phyloP scores from a whole-genome alignment of 2,113 vertebrate genomes.

The Brachypteracias leptosomus region DNA sequence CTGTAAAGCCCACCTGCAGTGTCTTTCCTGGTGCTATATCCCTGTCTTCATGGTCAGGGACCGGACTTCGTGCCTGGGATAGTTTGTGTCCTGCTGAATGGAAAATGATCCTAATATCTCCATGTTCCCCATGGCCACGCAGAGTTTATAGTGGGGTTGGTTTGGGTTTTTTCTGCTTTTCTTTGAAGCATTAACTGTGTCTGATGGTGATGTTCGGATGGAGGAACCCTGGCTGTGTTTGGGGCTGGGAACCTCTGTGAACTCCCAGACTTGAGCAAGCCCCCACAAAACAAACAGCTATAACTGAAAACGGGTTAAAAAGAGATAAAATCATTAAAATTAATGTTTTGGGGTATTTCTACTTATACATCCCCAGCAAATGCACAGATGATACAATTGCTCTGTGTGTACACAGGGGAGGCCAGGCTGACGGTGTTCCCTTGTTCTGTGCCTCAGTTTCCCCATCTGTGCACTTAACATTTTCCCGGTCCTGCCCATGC shows the following conservation, averaged over 20 bases:
- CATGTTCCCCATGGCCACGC: not conserved
- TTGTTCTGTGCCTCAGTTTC: constrained; percentile 12
- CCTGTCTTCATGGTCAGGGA: not conserved
- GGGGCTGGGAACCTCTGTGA: not conserved
- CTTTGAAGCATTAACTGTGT: not conserved
- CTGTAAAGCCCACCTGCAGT: not conserved
- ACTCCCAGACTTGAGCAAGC: not conserved
- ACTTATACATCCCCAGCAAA: not conserved
- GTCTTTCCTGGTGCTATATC: accelerated
- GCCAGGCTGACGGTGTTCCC: not conserved
- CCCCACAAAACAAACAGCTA: accelerated
- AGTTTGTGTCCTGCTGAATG: not conserved
- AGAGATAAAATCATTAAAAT: not conserved
- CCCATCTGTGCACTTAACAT: not conserved
- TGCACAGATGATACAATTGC: not conserved
- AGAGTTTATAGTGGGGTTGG: not conserved
- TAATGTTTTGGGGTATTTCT: not conserved
- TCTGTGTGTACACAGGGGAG: not conserved
- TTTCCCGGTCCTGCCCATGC: accelerated
- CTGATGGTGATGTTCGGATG: not conserved
- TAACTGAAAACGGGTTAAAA: not conserved
- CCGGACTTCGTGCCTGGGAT: not conserved
- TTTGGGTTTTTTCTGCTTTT: not conserved
- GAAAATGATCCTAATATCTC: not conserved
- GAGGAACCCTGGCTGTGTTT: not conserved